Evolutionary conservation across 2,888 invertebrate genomes (phyloP), one percentile per base, ranked within the genome.

Genomic region (Watsonalla binaria): DNA sequence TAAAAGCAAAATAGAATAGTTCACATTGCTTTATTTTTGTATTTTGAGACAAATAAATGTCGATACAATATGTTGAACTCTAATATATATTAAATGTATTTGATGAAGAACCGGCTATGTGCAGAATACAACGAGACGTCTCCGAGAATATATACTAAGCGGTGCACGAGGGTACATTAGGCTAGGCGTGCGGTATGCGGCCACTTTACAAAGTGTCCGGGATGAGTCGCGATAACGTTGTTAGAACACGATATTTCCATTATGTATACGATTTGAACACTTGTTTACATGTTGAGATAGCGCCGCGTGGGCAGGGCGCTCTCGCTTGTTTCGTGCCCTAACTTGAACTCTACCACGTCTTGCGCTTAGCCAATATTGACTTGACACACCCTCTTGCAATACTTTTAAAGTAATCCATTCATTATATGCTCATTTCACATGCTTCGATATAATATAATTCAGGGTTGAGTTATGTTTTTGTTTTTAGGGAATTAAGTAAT

Each of bases 221-320:
- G 87, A 88, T 85, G 90, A 87, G 86, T 80, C 84, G 87, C 84
- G 89, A 90, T 90, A 89, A 83, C 87, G 86, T 86, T 87, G 87
- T 88, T 87, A 84, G 87, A 89, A 90, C 90, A 90, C 87, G 90
- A 89, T 90, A 90, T 90, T 90, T 87, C 90, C 90, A 90, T 90
- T 90, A 90, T 86, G 90, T 90, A 90, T 90, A 90, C 90, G 89
- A 90, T 90, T 89, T 87, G 87, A 90, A 85, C 82, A 82, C 84
- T 85, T 86, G 85, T 90, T 89, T 89, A 90, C 88, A 86, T 82
- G 84, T 85, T 86, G 86, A 90, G 89, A 90, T 89, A 87, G 81
- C 67, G 76, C 64, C 71, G 82, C 79, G 85, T 81, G 84, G 84
- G 84, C 78, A 76, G 78, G 69, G 66, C 73, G 72, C 66, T 72